phyloP scores from a whole-genome alignment of 2,888 invertebrate genomes.

The Caenorhabditis sp. region DNA sequence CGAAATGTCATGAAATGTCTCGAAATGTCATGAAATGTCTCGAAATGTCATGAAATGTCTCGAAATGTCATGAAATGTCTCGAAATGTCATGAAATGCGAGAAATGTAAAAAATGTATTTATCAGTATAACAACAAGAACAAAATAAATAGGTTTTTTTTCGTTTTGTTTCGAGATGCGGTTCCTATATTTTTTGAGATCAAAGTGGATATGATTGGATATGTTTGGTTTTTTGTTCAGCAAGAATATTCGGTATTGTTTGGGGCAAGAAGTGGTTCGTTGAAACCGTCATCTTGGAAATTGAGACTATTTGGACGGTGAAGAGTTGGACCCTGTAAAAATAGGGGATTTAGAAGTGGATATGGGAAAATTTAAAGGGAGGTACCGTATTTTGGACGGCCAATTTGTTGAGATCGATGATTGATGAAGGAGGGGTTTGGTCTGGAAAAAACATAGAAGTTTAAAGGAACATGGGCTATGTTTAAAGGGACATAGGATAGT shows the following conservation, averaged over 20 bases:
- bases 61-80: too few relatives aligned
- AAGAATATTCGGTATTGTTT: background rate
- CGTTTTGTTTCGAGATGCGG: background rate
- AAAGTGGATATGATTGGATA: background rate
- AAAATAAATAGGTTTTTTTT: too few relatives aligned
- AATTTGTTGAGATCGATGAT: slow-evolving; percentile 22
- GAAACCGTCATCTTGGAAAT: slow-evolving; percentile 26
- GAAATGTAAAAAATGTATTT: too few relatives aligned
- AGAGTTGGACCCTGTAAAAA: slow-evolving; percentile 33
- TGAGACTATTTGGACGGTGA: slow-evolving; percentile 28
- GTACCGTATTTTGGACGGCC: slow-evolving; percentile 34
- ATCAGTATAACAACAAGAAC: background rate
- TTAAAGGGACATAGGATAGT: too few relatives aligned
- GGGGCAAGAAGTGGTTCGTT: slow-evolving; percentile 6
- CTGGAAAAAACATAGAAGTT: slow-evolving; percentile 3
- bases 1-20: too few relatives aligned
- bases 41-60: too few relatives aligned
- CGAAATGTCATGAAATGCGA: too few relatives aligned
- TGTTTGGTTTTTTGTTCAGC: background rate
- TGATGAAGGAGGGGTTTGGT: slow-evolving; percentile 30
- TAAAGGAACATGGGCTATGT: too few relatives aligned
- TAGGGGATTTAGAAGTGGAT: background rate
- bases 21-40: too few relatives aligned
- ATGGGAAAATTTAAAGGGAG: background rate
- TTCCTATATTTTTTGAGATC: background rate